Conservation (phyloP, 1,140 invertebrate genomes). For the Argopecten irradians region DNA sequence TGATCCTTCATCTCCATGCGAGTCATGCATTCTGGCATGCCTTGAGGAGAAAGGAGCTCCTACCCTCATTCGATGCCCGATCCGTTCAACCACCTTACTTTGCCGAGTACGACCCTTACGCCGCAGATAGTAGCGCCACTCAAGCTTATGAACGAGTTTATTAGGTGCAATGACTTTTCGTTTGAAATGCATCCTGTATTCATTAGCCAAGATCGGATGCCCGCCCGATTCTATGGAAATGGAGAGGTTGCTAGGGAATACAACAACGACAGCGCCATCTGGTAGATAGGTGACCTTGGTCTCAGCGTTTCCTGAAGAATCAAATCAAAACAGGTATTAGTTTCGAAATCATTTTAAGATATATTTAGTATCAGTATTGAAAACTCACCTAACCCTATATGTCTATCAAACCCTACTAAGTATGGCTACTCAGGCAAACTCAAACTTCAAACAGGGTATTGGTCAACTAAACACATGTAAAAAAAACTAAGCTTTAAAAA, state of each 20-base stretch:
- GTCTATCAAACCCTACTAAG: conserved; percentile 35
- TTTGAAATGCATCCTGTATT: conserved; percentile 91
- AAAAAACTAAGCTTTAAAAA: background rate
- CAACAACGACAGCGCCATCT: conserved; percentile 77
- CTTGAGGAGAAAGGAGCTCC: conserved; percentile 61
- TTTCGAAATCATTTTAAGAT: conserved; percentile 12
- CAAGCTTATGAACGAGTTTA: conserved; percentile 92
- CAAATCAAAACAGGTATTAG: conserved; percentile 36
- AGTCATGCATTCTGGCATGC: conserved; percentile 70
- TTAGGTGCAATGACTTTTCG: conserved; percentile 87
- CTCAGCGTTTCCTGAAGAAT: conserved; percentile 68
- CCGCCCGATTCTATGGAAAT: conserved; percentile 82
- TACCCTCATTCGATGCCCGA: conserved; percentile 73
- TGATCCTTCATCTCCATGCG: conserved; percentile 62
- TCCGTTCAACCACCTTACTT: conserved; percentile 63
- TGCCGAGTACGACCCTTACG: conserved; percentile 67
- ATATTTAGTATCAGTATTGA: background rate
- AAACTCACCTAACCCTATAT: background rate
- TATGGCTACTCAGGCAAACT: conserved; percentile 14
- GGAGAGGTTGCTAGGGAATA: conserved; percentile 76
- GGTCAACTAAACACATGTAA: conserved; percentile 1
- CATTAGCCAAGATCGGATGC: conserved; percentile 86
- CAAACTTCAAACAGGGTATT: conserved; percentile 11
- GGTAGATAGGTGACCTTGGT: conserved; percentile 75
- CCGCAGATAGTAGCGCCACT: conserved; percentile 89